Percentiles rank a stretch among this genome's conserved stretches.
These are phyloP conservation scores for Pteronotus mesoamericanus DNA, from an alignment of 2,797 vertebrate species.

Conservation along the genomic window DNA sequence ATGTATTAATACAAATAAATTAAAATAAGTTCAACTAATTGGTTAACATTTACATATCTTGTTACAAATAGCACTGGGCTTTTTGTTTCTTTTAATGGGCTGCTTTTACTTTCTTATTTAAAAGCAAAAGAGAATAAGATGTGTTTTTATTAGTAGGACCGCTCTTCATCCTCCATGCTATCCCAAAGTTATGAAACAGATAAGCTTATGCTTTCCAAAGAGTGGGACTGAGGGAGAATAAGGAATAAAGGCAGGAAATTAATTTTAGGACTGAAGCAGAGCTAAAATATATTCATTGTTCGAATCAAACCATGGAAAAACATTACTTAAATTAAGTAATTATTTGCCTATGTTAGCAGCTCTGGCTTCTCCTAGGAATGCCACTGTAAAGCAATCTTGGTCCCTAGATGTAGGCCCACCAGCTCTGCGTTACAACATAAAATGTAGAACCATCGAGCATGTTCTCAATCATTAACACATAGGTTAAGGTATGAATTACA, in stretches of 20 bases:
- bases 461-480: not conserved
- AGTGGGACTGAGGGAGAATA: too few relatives aligned
- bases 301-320: slow-evolving; percentile 11
- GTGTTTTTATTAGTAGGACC: not conserved
- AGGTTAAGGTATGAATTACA: not conserved
- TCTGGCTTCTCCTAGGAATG: slow-evolving; percentile 6
- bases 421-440: not conserved
- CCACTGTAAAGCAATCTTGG: not conserved
- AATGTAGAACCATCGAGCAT: not conserved
- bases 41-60: not conserved
- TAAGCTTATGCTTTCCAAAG: not conserved
- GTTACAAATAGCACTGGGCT: not conserved
- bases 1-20: slow-evolving; percentile 11
- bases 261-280: not conserved
- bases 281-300: not conserved
- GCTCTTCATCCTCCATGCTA: not conserved
- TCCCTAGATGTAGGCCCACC: not conserved
- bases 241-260: not conserved
- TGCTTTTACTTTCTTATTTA: not conserved
- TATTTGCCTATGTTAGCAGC: not conserved
- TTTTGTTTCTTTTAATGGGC: not conserved
- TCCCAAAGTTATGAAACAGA: not conserved
- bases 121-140: not conserved
- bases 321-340: not conserved
- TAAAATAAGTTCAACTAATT: not conserved